Evolutionary conservation across 2,113 vertebrate species (phyloP), one percentile per base, ranked within the genome.

Genomic region (Silurus asotus): DNA sequence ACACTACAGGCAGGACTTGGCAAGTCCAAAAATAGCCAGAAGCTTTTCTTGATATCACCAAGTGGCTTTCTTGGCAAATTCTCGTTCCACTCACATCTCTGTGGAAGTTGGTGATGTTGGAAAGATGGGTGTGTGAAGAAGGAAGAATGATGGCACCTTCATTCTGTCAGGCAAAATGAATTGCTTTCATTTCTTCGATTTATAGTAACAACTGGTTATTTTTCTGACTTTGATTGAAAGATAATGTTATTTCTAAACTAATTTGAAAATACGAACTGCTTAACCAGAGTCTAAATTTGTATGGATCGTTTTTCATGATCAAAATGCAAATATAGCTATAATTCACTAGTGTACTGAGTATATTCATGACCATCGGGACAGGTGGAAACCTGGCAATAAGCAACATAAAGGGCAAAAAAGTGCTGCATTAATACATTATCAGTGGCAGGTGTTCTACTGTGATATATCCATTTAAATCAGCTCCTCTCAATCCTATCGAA

Each of bases 1-100:
- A 76, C 84, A 81, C 72, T 64, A 84, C 65, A 79, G 89, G 79
- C 87, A 88, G 81, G 87, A 84, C 64, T 58, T 90, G 89, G 87
- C 85, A 79, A 75, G 89, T 88, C 82, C 74, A 84, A 28, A 80
- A 69, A 83, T 20, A 53, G 64, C 87, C 76, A 80, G 82, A 64
- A 78, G 85, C 74, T 80, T 69, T 72, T 70, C 23, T 76, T 82
- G 59, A 82, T 87, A 82, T 85, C 61, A 87, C 87, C 67, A 83
- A 88, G 82, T 69, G 9, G 61, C 28, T 83, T 65, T 45, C 79
- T 79, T 67, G 80, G 86, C 82, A 82, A 86, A 49, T 20, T 61
- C 56, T 55, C 4, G 17, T 37, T 14, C 37, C 17, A 37, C n/a
- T 59, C 48, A 75, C 25, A 10, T 70, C 78, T 78, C 70, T 45